phyloP scores from a whole-genome alignment of 2,888 invertebrate genomes.

The Cancer borealis region DNA sequence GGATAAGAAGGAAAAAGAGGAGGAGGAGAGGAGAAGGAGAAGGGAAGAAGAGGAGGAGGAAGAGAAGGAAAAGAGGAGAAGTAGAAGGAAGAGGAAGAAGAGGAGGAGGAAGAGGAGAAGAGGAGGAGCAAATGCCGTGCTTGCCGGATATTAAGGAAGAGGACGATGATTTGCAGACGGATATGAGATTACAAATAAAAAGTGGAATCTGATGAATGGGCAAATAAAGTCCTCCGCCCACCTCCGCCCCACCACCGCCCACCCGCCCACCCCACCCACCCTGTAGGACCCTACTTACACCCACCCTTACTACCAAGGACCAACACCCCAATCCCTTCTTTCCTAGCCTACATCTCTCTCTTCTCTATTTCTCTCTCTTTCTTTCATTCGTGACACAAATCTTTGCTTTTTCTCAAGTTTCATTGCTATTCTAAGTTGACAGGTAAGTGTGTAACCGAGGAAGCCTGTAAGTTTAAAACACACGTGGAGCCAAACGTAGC shows the following conservation, averaged over 20 bases:
- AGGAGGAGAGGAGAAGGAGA: neutral
- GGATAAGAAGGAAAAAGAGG: neutral
- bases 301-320: neutral
- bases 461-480: too few relatives aligned
- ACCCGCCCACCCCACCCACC: neutral
- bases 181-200: slow-evolving; percentile 61
- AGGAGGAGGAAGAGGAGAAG: neutral
- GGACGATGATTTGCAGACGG: slow-evolving; percentile 61
- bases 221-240: neutral
- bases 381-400: too few relatives aligned
- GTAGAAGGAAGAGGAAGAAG: neutral
- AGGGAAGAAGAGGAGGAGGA: neutral
- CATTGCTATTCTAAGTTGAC: too few relatives aligned
- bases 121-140: neutral
- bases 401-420: too few relatives aligned
- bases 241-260: neutral
- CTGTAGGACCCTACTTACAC: neutral
- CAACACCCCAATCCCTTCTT: neutral
- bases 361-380: too few relatives aligned
- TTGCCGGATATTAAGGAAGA: slow-evolving; percentile 54
- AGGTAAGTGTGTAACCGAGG: too few relatives aligned
- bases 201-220: slow-evolving; percentile 46
- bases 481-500: too few relatives aligned
- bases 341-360: neutral
- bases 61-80: neutral